phyloP scores from a whole-genome alignment of 2,888 invertebrate genomes.

The Stenolophus ochropezus region DNA sequence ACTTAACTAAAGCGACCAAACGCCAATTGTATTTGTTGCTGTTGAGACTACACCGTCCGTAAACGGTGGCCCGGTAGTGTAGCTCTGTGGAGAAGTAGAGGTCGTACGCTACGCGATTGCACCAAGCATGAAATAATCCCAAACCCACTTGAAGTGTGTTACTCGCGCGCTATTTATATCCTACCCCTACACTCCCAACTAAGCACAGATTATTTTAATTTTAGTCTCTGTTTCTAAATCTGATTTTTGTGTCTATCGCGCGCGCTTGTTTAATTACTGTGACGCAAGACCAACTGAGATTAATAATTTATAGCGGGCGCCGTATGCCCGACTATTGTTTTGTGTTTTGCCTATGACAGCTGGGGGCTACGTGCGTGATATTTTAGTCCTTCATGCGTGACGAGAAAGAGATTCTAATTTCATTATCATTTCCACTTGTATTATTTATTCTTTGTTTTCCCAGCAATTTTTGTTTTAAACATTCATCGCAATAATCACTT shows the following conservation, averaged over 20 bases:
- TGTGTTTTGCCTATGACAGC: background rate
- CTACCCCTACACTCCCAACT: constrained; percentile 68
- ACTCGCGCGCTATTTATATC: constrained; percentile 67
- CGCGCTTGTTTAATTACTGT: constrained; percentile 68
- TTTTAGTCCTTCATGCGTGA: constrained; percentile 41
- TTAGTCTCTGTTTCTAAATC: constrained; percentile 70
- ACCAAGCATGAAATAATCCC: constrained; percentile 52
- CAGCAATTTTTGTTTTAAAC: constrained; percentile 46
- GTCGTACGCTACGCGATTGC: constrained; percentile 53
- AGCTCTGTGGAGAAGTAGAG: constrained; percentile 18
- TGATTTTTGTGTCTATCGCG: constrained; percentile 68
- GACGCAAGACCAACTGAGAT: constrained; percentile 65
- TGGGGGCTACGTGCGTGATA: background rate
- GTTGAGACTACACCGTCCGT: too few relatives aligned
- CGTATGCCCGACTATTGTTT: background rate
- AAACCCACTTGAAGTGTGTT: constrained; percentile 57
- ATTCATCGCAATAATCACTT: too few relatives aligned
- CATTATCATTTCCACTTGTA: constrained; percentile 45
- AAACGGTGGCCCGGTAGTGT: background rate
- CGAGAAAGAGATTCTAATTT: constrained; percentile 46
- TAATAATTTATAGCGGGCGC: constrained; percentile 32
- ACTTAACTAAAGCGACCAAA: too few relatives aligned
- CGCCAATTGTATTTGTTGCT: too few relatives aligned
- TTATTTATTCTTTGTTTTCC: constrained; percentile 30
- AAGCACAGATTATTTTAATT: constrained; percentile 70